Percentiles rank a stretch among this genome's conserved stretches.
Evolutionary conservation across 2,888 invertebrate species (phyloP).

Genomic region (Apamea sordens): DNA sequence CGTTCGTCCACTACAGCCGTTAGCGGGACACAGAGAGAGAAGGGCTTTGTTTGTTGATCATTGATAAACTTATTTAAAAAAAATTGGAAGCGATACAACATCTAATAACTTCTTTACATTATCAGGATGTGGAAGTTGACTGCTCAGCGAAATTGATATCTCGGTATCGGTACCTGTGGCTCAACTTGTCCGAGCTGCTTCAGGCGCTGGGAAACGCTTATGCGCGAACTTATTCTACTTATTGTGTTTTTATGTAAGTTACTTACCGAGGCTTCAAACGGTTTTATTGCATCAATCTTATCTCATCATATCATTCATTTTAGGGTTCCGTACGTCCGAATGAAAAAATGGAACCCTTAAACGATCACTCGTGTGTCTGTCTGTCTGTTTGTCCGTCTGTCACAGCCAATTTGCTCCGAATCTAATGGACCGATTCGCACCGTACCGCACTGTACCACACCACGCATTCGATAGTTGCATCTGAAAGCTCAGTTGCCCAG

Average conservation of each 20-base stretch:
- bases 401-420: not conserved
- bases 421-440: too few species aligned
- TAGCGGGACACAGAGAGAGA: not conserved
- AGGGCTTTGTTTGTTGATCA: not conserved
- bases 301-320: not conserved
- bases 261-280: not conserved
- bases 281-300: not conserved
- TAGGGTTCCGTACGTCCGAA: not conserved
- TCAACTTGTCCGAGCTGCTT: conserved; percentile 92
- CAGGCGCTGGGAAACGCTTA: conserved; percentile 92
- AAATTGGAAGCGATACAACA: too few species aligned
- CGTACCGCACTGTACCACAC: too few species aligned
- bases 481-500: too few species aligned
- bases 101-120: not conserved
- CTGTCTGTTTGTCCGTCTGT: not conserved
- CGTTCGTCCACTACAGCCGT: not conserved
- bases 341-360: not conserved
- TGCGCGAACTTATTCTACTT: conserved; percentile 92
- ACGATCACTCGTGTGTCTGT: not conserved
- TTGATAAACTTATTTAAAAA: too few species aligned
- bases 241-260: conserved; percentile 91
- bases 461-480: too few species aligned
- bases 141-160: conserved; percentile 90
- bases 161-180: conserved; percentile 91
- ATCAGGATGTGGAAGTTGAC: conserved; percentile 90